Percentiles rank a stretch among this genome's conserved stretches.
Evolutionary conservation across 2,797 vertebrate species (phyloP).

Genomic region (Knipowitschia caucasica): DNA sequence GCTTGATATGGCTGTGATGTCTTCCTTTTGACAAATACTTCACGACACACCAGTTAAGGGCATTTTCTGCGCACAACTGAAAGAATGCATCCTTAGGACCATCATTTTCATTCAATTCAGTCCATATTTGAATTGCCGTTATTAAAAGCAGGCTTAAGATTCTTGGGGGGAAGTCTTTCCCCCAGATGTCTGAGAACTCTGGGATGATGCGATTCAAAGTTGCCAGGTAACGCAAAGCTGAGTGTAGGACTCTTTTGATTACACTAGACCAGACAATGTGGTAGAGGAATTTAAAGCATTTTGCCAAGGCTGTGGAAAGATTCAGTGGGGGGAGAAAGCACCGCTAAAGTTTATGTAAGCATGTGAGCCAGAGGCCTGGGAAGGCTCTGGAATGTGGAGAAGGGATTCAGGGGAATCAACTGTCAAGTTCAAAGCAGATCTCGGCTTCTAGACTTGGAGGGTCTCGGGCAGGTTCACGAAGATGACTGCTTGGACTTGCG

Average conservation of each 20-base stretch:
- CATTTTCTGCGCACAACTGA: constrained; percentile 1
- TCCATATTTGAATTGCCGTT: constrained; percentile 9
- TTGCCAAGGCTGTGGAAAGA: constrained; percentile 59
- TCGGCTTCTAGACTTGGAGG: constrained; percentile 22
- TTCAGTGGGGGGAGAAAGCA: constrained; percentile 19
- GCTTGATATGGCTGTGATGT: neutral
- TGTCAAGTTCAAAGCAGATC: constrained; percentile 68
- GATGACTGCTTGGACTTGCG: too few relatives aligned
- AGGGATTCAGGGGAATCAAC: constrained; percentile 65
- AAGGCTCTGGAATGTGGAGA: constrained; percentile 75
- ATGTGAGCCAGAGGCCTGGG: constrained; percentile 72
- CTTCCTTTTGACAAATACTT: neutral
- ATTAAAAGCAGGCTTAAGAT: constrained; percentile 19
- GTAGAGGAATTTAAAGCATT: constrained; percentile 78
- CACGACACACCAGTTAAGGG: neutral
- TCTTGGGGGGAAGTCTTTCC: constrained; percentile 32
- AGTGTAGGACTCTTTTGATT: constrained; percentile 56
- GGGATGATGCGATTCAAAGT: constrained; percentile 56
- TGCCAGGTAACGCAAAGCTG: constrained; percentile 53
- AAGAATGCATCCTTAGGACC: constrained; percentile 8
- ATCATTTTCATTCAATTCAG: constrained; percentile 5
- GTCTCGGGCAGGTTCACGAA: constrained; percentile 2
- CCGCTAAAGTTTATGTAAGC: constrained; percentile 77
- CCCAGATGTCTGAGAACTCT: constrained; percentile 53
- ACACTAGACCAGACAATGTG: constrained; percentile 47